Conservation (phyloP, 2,888 invertebrate genomes). For the Acrobasis repandana region DNA sequence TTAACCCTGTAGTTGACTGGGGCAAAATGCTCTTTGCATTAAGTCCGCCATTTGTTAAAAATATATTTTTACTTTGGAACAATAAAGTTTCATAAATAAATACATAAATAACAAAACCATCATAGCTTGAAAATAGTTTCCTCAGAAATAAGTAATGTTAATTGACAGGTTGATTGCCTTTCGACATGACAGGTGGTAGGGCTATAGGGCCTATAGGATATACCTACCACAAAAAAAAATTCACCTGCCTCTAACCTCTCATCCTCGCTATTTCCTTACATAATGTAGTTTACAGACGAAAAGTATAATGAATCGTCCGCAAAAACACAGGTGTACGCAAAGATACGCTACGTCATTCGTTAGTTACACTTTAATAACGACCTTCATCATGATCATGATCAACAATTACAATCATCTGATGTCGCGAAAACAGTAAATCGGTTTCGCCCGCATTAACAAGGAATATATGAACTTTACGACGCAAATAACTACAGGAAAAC, state of each 20-base stretch:
- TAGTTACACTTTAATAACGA: constrained; percentile 50
- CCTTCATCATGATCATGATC: constrained; percentile 60
- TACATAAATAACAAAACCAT: too few relatives aligned
- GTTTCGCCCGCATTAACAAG: constrained; percentile 42
- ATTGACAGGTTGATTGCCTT: not conserved
- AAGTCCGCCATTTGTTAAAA: too few relatives aligned
- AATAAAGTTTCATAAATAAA: too few relatives aligned
- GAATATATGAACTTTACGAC: constrained; percentile 35
- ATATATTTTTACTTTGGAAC: too few relatives aligned
- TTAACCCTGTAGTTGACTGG: too few relatives aligned
- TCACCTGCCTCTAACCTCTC: constrained; percentile 54
- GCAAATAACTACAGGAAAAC: constrained; percentile 43
- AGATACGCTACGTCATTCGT: constrained; percentile 48
- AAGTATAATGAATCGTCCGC: constrained; percentile 4
- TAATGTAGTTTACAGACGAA: constrained; percentile 2
- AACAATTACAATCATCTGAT: constrained; percentile 66
- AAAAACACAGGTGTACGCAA: constrained; percentile 30
- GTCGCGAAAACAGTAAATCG: constrained; percentile 49
- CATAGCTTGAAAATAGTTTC: too few relatives aligned
- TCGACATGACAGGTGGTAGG: not conserved
- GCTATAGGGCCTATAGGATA: not conserved
- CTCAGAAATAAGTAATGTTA: not conserved
- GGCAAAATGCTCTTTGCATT: too few relatives aligned
- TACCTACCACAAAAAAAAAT: constrained; percentile 35
- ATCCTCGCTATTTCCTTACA: constrained; percentile 42